Evolutionary conservation across 1,140 invertebrate species (phyloP).

Genomic region (Drosophila orena): DNA sequence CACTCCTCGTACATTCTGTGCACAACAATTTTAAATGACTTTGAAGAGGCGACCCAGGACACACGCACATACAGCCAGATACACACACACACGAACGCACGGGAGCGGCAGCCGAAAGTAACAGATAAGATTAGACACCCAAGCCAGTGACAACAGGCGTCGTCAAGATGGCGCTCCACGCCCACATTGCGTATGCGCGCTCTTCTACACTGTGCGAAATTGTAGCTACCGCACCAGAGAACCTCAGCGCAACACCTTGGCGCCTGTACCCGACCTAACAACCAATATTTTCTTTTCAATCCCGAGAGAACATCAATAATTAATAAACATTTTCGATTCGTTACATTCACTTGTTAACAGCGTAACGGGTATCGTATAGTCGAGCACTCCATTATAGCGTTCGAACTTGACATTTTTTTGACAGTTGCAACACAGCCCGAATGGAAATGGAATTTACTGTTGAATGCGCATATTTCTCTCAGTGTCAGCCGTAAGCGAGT

Average conservation of each 20-base stretch:
- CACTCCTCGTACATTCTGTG: conserved; percentile 57
- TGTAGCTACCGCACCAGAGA: too few relatives aligned
- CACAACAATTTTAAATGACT: conserved; percentile 83
- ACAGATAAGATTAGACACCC: conserved; percentile 78
- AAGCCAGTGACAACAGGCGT: conserved; percentile 79
- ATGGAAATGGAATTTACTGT: too few relatives aligned
- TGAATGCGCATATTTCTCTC: not conserved
- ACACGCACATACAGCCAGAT: conserved; percentile 29
- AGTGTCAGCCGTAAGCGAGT: conserved; percentile 73
- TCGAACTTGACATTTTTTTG: too few relatives aligned
- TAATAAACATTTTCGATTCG: too few relatives aligned
- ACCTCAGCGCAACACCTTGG: too few relatives aligned
- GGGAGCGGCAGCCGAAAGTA: conserved; percentile 62
- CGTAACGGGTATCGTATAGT: too few relatives aligned
- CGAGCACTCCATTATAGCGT: too few relatives aligned
- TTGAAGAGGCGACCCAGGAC: conserved; percentile 72
- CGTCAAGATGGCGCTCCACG: conserved; percentile 74
- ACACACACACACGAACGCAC: conserved; percentile 15
- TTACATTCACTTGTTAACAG: too few relatives aligned
- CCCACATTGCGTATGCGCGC: conserved; percentile 75
- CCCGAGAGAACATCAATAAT: too few relatives aligned
- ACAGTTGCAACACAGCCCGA: too few relatives aligned
- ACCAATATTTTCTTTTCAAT: too few relatives aligned
- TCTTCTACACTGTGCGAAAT: conserved; percentile 20
- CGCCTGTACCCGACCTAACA: not conserved